These are phyloP conservation scores for Noctuana brunneofusca DNA, from an alignment of 2,888 invertebrate species.

Conservation along the genomic window DNA sequence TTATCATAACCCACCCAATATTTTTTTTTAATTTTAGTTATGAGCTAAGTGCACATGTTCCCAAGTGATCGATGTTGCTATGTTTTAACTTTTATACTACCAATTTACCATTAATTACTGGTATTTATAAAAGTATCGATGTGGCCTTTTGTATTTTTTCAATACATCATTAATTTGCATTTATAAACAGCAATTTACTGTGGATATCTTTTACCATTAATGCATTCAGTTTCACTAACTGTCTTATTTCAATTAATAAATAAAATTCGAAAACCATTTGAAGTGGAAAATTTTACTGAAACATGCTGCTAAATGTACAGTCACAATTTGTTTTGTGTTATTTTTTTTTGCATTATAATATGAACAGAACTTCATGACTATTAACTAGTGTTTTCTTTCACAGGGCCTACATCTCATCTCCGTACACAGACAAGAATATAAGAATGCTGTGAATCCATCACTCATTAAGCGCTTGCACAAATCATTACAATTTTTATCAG, in stretches of 20 bases:
- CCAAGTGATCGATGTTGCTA: not conserved
- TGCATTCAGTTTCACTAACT: not conserved
- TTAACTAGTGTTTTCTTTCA: slow-evolving; percentile 50
- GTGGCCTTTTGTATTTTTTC: not conserved
- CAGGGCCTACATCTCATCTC: slow-evolving; percentile 87
- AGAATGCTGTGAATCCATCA: slow-evolving; percentile 80
- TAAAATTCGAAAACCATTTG: not conserved
- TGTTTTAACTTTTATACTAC: not conserved
- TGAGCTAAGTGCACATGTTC: not conserved
- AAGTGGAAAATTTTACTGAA: not conserved
- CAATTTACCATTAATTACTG: not conserved
- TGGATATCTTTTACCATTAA: not conserved
- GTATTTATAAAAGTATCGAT: not conserved
- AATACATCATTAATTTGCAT: not conserved
- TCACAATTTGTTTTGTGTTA: not conserved
- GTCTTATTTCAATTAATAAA: not conserved
- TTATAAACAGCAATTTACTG: not conserved
- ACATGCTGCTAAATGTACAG: not conserved
- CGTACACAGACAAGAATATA: slow-evolving; percentile 85
- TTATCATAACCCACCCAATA: no score
- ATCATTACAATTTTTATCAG: slow-evolving; percentile 39
- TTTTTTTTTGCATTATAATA: not conserved
- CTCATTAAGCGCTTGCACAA: slow-evolving; percentile 57
- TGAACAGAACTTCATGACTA: not conserved
- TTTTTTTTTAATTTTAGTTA: not conserved